Evolutionary conservation across 1,140 invertebrate genomes (phyloP), one percentile per base, ranked within the genome.

Genomic region (Nilaparvata lugens): DNA sequence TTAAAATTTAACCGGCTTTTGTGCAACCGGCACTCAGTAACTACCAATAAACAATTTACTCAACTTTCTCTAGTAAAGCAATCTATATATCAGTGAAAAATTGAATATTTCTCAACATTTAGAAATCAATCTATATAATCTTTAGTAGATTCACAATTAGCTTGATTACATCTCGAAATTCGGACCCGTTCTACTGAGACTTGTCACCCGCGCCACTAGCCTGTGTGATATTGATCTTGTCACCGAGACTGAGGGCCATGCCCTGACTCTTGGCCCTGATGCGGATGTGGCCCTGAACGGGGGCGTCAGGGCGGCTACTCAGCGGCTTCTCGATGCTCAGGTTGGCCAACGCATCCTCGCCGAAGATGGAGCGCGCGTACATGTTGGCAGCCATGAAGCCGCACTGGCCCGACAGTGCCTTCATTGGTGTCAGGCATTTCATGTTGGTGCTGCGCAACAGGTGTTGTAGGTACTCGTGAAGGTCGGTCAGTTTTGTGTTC

Each of bases 321-420:
- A 91, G 79, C 13, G 94, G 89, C 69, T 96, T 97, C 75, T 99
- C 97, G 67, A 99, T 94, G 69, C 93, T 97, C 64, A 99, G 82
- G 82, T 99, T 99, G 52, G 96, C 97, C 60, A 99, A 76, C 2
- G 96, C 96, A 76, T 99, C 95, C 78, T 99, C 97, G 2, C 97
- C 97, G 77, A 99, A 99, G 70, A 99, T 98, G 2, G 95, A 98
- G 70, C 94, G 88, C 38, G 97, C 96, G 78, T 98, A 99, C 81
- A 99, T 87, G 72, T 99, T 99, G 35, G 96, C 97, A 38, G 96
- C 96, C 91, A 99, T 94, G 75, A 99, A 99, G 14, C 95, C 95
- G 75, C 96, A 99, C 68, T 98, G 92, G 0, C 96, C 96, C 7
- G 87, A 89, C 35, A 98, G 74, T 18, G 95, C 94, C 78, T 94